Evolutionary conservation across 1,140 invertebrate species (phyloP), one percentile per base, ranked within the genome.

Genomic region (Augochlora pura): DNA sequence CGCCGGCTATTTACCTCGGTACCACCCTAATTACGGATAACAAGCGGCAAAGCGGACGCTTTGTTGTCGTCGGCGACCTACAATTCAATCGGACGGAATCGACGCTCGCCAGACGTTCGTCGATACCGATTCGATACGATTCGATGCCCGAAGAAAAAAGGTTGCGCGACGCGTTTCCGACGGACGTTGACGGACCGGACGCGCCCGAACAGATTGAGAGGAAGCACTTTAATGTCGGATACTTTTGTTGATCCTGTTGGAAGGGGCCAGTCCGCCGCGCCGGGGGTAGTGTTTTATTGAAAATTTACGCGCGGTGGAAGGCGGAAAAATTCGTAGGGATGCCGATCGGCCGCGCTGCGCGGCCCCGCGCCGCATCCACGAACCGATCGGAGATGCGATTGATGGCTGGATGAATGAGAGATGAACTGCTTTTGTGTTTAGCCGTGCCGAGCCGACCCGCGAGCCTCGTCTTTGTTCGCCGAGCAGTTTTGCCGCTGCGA

Each of bases 21-120:
- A 21, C 49, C 16, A 52, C 60, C 59, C 76, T 78, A 78, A 78
- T 78, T 78, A 78, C 23, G 60, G 76, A 32, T 72, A 78, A 78
- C 76, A 72, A 78, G 76, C 68, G 72, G 76, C 60, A 57, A 64
- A 46, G 49, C 76, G 32, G 25, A 72, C 57, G 64, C 76, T 65
- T 72, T 23, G 32, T 64, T 52, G 32, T 32, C 32, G 32, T 32
- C 10, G 42, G 8, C 46, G 0, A 21, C 21, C 16, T 54, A 54
- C 42, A 46, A 46, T 46, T 46, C 8, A 18, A 32, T 18, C 38
- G 32, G 38, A 60, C 59, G 59, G 23, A 12, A 57, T 9, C 52
- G 14, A 16, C 16, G 1, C 25, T n/a, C 14, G 18, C 4, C 12
- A 12, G 5, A 6, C 27, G 60, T 14, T 4, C 27, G 60, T 12